Percentiles rank a stretch among this genome's conserved stretches.
Conservation (phyloP, 2,888 invertebrate genomes). For the Hipparchia sbordonii region DNA sequence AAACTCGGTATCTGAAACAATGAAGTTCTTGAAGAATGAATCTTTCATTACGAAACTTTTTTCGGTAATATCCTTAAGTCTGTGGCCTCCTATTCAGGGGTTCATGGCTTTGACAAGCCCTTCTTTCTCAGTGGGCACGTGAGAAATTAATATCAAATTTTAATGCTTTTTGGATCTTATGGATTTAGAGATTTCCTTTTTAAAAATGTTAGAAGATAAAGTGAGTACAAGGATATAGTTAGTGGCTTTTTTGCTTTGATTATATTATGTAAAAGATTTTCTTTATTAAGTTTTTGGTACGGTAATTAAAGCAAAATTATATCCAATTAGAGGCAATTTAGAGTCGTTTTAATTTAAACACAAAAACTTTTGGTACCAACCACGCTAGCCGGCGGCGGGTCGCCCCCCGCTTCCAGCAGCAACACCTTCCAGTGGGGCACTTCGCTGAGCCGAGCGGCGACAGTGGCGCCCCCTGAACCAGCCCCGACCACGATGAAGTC, state of each 20-base stretch:
- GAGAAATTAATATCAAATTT: neutral
- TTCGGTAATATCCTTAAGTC: neutral
- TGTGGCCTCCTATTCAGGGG: too few relatives aligned
- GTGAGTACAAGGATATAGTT: too few relatives aligned
- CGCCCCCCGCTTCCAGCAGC: constrained; percentile 54
- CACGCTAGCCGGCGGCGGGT: constrained; percentile 52
- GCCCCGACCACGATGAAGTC: constrained; percentile 55
- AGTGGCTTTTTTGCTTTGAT: too few relatives aligned
- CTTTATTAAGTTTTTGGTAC: too few relatives aligned
- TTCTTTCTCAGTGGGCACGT: too few relatives aligned
- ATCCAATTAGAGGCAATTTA: too few relatives aligned
- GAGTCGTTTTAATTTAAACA: too few relatives aligned
- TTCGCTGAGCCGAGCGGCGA: constrained; percentile 53
- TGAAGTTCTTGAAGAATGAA: neutral
- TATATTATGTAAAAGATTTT: too few relatives aligned
- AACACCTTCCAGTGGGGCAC: constrained; percentile 48
- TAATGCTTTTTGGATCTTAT: neutral
- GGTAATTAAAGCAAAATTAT: too few relatives aligned
- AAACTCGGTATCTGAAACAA: constrained; percentile 49
- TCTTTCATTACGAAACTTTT: neutral
- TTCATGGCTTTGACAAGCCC: too few relatives aligned
- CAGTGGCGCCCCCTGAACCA: constrained; percentile 52
- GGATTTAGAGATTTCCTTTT: too few relatives aligned
- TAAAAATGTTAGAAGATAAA: too few relatives aligned
- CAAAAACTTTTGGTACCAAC: constrained; percentile 35